Base-by-base conservation (phyloP, 2,113 vertebrate species). In the Pipra filicauda region DNA sequence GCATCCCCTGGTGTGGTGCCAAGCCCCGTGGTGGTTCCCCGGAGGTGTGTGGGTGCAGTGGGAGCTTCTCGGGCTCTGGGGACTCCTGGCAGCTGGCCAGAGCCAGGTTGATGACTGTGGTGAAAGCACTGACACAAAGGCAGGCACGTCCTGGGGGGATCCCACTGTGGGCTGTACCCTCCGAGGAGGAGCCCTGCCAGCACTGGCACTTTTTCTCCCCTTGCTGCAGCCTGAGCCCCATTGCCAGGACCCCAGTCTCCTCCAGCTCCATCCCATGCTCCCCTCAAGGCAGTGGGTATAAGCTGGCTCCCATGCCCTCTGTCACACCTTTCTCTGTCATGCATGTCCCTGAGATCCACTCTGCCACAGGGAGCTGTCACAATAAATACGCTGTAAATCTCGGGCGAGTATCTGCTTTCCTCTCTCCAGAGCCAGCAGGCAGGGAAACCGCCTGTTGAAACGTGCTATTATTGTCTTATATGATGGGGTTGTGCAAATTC, bases 1-100 rank as follows among this genome's bases (percentile, higher is more conserved):
- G 62, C 17, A 12, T 6, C 17, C 30, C n/a, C 22, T 0, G 0
- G 55, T 26, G 11, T 0, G 1, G 41, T 43, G 51, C 51, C 8
- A 2, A 28, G n/a, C 26, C n/a, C 61, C 5, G 0, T 0, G 4
- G 43, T 30, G 30, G 6, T 22, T 54, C 15, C 59, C 23, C 30
- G 18, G 44, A 51, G 73, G 8, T 72, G 28, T 0, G 8, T 15
- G 69, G 49, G 39, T 7, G 12, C 77, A 19, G 28, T 11, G 35
- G 49, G 54, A 84, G 11, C 81, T 76, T 15, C 41, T 37, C 0
- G 0, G 67, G 27, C 15, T 35, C 48, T 16, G 62, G 43, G 43
- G 11, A 8, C 1, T 70, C 37, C 46, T 49, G 37, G 71, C 16
- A 66, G 30, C 71, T 35, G 23, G 13, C 64, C 8, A 7, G 59